These are phyloP conservation scores for Ochropleura plecta DNA, from an alignment of 2,888 invertebrate genomes.

Conservation along the genomic window DNA sequence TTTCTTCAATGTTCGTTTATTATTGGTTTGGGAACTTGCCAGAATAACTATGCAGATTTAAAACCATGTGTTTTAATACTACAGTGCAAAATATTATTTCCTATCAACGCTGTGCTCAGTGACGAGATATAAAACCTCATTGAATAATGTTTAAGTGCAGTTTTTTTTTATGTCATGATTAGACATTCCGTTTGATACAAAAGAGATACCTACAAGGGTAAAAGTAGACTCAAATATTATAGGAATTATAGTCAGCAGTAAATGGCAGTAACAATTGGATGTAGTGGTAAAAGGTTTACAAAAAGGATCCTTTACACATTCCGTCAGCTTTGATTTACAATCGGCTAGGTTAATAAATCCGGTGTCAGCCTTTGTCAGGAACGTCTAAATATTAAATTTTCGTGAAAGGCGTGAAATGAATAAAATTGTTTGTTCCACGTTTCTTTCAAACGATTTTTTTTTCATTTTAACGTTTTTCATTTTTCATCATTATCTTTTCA, in stretches of 20 bases:
- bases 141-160: conserved; percentile 2
- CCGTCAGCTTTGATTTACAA: conserved; percentile 45
- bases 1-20: conserved; percentile 65
- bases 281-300: conserved; percentile 38
- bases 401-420: conserved; percentile 16
- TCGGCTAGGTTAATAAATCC: conserved; percentile 55
- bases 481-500: conserved; percentile 15
- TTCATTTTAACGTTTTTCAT: conserved; percentile 12
- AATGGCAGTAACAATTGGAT: conserved; percentile 44
- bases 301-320: conserved; percentile 38
- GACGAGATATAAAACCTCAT: conserved; percentile 24
- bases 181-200: neutral
- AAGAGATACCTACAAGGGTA: neutral
- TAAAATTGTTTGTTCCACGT: conserved; percentile 21
- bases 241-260: conserved; percentile 43
- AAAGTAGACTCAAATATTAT: conserved; percentile 12
- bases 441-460: conserved; percentile 6
- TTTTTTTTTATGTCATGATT: neutral
- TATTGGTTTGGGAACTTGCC: conserved; percentile 66
- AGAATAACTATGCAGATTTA: conserved; percentile 61
- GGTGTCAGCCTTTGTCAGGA: conserved; percentile 39
- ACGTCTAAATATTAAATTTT: conserved; percentile 49
- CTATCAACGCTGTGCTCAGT: conserved; percentile 51
- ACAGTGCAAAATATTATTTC: conserved; percentile 42
- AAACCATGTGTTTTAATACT: conserved; percentile 60